These are phyloP conservation scores for Caretta caretta DNA, from an alignment of 2,113 vertebrate genomes.

Conservation along the genomic window DNA sequence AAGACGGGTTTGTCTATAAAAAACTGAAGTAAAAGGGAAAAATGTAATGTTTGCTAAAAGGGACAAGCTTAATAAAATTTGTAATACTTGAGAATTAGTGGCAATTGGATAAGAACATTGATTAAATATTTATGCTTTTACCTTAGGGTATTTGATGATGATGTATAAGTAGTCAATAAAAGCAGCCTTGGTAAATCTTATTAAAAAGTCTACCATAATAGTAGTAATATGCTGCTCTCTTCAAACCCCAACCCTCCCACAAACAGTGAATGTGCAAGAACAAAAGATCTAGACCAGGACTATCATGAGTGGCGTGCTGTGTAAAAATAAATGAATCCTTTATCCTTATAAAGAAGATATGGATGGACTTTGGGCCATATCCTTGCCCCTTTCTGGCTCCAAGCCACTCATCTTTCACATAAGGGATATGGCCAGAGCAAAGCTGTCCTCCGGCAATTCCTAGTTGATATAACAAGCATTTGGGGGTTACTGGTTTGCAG, in stretches of 20 bases:
- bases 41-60: neutral
- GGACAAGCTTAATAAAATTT: neutral
- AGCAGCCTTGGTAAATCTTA: neutral
- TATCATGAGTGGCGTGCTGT: neutral
- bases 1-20: neutral
- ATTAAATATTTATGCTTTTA: neutral
- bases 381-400: neutral
- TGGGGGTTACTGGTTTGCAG: neutral
- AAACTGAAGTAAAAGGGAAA: neutral
- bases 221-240: neutral
- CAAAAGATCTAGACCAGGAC: neutral
- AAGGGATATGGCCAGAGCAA: neutral
- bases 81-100: neutral
- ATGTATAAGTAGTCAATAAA: neutral
- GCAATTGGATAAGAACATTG: neutral
- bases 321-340: neutral
- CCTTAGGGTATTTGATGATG: neutral
- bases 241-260: neutral
- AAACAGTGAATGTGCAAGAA: neutral
- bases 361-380: neutral
- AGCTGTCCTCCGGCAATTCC: neutral
- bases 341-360: fast-evolving
- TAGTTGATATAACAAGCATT: fast-evolving
- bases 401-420: fast-evolving
- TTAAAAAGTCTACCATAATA: neutral